These are phyloP conservation scores for Pollimyrus isidori DNA, from an alignment of 2,113 vertebrate genomes.

Conservation along the genomic window DNA sequence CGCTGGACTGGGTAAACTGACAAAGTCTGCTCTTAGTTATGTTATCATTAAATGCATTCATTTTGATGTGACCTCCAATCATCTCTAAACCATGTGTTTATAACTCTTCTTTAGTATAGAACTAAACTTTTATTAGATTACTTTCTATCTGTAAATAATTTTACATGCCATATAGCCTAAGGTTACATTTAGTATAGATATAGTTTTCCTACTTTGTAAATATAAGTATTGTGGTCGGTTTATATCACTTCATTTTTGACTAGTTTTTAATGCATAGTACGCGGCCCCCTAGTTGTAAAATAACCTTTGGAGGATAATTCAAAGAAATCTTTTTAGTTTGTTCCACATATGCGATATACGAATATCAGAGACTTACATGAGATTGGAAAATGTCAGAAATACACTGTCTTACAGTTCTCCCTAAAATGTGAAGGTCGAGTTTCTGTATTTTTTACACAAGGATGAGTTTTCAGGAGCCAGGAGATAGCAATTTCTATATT, in stretches of 20 bases:
- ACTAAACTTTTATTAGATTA: not conserved
- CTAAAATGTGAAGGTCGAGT: not conserved
- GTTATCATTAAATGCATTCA: not conserved
- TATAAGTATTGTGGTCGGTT: not conserved
- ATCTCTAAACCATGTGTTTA: not conserved
- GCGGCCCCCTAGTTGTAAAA: not conserved
- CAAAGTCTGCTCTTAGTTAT: not conserved
- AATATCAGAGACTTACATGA: not conserved
- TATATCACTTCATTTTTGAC: not conserved
- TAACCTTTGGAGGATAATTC: not conserved
- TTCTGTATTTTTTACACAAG: not conserved
- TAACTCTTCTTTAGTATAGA: not conserved
- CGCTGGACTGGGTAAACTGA: not conserved
- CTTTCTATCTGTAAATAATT: not conserved
- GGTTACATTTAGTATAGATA: not conserved
- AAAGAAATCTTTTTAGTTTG: not conserved
- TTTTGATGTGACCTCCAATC: not conserved
- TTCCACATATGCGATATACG: not conserved
- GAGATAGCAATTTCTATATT: not conserved
- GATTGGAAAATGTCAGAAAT: not conserved
- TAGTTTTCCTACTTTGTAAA: not conserved
- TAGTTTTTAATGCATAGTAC: not conserved
- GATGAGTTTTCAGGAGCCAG: not conserved
- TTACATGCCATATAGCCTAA: not conserved
- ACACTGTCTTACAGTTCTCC: not conserved